Percentiles rank a stretch among this genome's conserved stretches.
Evolutionary conservation across 2,113 vertebrate genomes (phyloP).

Genomic region (Pseudopodoces humilis): DNA sequence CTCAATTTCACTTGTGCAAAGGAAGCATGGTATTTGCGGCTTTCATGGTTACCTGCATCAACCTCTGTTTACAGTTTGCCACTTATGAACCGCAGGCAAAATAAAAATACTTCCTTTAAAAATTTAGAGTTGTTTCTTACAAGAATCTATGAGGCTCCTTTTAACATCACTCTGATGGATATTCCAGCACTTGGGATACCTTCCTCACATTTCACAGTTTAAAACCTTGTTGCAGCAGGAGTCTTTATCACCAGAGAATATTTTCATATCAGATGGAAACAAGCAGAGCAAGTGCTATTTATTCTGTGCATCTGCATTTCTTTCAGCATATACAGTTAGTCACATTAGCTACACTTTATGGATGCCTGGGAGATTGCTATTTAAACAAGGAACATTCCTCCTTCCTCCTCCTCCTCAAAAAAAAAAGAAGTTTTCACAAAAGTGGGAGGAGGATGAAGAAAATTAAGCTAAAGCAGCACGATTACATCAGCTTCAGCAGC

Average conservation of each 20-base stretch:
- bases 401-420: not conserved
- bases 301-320: constrained; percentile 4
- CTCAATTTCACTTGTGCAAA: not conserved
- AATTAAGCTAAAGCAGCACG: not conserved
- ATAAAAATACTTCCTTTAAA: not conserved
- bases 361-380: not conserved
- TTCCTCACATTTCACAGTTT: not conserved
- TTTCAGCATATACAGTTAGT: not conserved
- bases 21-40: not conserved
- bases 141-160: not conserved
- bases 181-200: not conserved
- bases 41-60: constrained; percentile 17
- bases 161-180: not conserved
- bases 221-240: not conserved
- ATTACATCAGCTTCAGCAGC: not conserved
- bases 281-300: not conserved
- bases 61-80: not conserved
- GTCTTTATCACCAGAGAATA: not conserved
- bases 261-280: not conserved
- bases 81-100: not conserved
- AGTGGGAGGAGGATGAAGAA: constrained; percentile 14
- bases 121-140: not conserved
- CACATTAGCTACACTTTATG: not conserved
- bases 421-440: not conserved
- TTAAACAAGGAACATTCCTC: constrained; percentile 25